A percentile compares a stretch with the other conserved stretches of the same genome.
These are phyloP conservation scores for Paraescarpia echinospica DNA, from an alignment of 1,140 invertebrate species.

Conservation along the genomic window DNA sequence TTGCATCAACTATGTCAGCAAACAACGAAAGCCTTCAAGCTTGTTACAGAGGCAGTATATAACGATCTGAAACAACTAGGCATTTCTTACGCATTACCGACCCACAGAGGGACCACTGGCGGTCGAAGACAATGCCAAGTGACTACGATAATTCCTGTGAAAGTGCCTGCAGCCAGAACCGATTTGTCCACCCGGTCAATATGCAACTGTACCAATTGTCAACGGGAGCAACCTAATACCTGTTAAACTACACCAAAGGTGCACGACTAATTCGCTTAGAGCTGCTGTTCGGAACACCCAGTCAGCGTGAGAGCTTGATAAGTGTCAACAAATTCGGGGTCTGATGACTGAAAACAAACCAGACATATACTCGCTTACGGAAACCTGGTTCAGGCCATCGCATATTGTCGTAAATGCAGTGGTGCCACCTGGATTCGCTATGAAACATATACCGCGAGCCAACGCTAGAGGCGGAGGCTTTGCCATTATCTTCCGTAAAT, in stretches of 20 bases:
- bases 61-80: too few relatives aligned
- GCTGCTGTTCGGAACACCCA: background rate
- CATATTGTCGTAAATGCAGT: background rate
- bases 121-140: too few relatives aligned
- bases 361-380: background rate
- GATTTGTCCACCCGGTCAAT: too few relatives aligned
- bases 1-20: too few relatives aligned
- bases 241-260: background rate
- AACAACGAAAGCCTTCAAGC: too few relatives aligned
- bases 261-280: background rate
- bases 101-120: too few relatives aligned
- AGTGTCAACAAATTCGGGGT: background rate
- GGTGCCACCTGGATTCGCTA: background rate
- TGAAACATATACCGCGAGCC: too few relatives aligned
- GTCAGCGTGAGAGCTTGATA: background rate
- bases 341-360: background rate
- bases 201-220: background rate
- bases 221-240: background rate
- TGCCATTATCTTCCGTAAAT: background rate
- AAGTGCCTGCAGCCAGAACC: too few relatives aligned
- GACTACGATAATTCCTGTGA: background rate
- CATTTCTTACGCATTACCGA: too few relatives aligned
- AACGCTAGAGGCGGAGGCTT: too few relatives aligned
- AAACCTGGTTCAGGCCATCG: too few relatives aligned
- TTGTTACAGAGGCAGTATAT: too few relatives aligned